Conservation (phyloP, 2,113 vertebrate species). For the Paradisaea rubra region DNA sequence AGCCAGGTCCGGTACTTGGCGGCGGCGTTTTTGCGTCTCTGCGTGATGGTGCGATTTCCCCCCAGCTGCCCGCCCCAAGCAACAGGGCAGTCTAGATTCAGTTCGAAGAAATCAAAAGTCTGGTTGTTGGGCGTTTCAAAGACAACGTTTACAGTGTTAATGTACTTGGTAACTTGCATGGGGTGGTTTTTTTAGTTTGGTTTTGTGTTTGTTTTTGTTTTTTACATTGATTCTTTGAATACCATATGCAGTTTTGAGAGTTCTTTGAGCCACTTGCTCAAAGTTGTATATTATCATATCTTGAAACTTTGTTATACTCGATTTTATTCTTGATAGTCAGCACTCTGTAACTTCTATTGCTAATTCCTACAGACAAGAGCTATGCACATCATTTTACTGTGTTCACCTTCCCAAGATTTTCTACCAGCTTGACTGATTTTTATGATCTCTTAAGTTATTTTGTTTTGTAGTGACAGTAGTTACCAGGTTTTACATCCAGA, state of each 20-base stretch:
- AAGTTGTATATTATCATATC: accelerated
- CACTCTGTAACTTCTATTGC: not conserved
- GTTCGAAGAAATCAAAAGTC: not conserved
- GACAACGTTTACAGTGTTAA: not conserved
- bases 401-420: not conserved
- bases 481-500: not conserved
- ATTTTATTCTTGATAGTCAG: not conserved
- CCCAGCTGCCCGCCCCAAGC: accelerated
- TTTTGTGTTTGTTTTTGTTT: not conserved
- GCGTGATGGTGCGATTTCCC: accelerated
- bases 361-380: not conserved
- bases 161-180: not conserved
- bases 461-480: not conserved
- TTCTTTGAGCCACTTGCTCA: not conserved
- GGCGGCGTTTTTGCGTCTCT: not conserved
- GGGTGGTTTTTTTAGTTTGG: not conserved
- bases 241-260: accelerated
- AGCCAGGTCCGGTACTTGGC: accelerated
- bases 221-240: not conserved
- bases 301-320: not conserved
- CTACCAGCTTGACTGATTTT: not conserved
- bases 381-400: not conserved
- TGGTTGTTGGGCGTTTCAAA: not conserved
- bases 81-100: no score
- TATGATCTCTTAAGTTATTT: not conserved